A percentile compares a stretch with the other conserved stretches of the same genome.
Conservation (phyloP, 1,140 invertebrate genomes). For the Bombyx mori region DNA sequence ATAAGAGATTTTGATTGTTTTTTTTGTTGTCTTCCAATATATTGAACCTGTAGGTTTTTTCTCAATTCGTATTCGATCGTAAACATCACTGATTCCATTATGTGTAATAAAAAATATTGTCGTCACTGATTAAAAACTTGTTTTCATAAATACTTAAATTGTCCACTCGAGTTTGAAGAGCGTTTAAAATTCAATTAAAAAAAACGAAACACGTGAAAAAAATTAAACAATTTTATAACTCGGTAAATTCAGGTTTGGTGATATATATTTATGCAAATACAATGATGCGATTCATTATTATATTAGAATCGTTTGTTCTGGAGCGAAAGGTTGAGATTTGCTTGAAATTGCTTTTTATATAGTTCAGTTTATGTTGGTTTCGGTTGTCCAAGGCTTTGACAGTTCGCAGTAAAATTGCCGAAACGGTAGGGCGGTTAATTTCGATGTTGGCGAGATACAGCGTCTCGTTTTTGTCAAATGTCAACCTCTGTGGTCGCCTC, state of each 20-base stretch:
- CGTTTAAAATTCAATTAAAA: slow-evolving; percentile 25
- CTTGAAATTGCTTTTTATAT: slow-evolving; percentile 1
- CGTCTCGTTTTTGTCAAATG: slow-evolving; percentile 66
- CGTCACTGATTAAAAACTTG: too few relatives aligned
- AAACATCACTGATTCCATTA: too few relatives aligned
- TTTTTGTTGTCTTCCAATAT: too few relatives aligned
- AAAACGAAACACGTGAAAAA: slow-evolving; percentile 10
- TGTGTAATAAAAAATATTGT: too few relatives aligned
- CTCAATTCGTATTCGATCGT: too few relatives aligned
- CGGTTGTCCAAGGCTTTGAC: slow-evolving; percentile 51
- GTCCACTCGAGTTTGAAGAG: slow-evolving; percentile 36
- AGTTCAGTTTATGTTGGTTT: too few relatives aligned
- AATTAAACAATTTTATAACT: slow-evolving; percentile 53
- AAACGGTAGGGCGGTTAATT: slow-evolving; percentile 65
- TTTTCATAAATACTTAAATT: slow-evolving; percentile 3
- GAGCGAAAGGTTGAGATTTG: slow-evolving; percentile 7
- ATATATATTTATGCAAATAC: slow-evolving; percentile 43
- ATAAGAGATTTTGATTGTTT: too few relatives aligned
- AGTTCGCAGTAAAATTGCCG: slow-evolving; percentile 60
- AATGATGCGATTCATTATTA: not conserved
- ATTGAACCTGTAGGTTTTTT: too few relatives aligned
- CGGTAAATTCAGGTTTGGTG: slow-evolving; percentile 56
- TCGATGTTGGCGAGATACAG: slow-evolving; percentile 53
- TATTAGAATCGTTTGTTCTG: not conserved
- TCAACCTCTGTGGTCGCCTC: slow-evolving; percentile 62